Conservation (phyloP, 2,888 invertebrate genomes). For the Pachydiplax longipennis region DNA sequence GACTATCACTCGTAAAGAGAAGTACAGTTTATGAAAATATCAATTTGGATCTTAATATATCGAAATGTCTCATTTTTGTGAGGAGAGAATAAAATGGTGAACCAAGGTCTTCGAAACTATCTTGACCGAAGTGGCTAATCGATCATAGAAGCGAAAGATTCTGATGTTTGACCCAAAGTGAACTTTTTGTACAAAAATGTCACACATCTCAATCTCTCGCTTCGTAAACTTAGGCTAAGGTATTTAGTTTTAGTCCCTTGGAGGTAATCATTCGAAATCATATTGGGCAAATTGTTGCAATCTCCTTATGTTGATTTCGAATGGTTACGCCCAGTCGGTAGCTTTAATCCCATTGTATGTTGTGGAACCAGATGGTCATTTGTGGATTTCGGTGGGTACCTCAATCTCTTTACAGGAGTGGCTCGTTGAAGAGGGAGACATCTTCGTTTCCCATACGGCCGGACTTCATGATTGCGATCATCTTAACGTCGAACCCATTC, state of each 20-base stretch:
- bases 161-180: neutral
- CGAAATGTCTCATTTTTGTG: too few relatives aligned
- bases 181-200: neutral
- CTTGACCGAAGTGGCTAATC: neutral
- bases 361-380: neutral
- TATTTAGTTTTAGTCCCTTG: neutral
- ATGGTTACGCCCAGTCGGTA: too few relatives aligned
- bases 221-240: neutral
- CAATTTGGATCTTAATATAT: too few relatives aligned
- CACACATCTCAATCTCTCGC: neutral
- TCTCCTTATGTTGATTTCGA: too few relatives aligned
- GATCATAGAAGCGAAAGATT: neutral
- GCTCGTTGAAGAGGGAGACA: neutral
- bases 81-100: neutral
- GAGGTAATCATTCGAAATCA: neutral
- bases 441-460: neutral
- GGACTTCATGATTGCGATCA: neutral
- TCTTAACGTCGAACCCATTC: neutral
- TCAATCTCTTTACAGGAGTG: neutral
- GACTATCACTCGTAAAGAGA: too few relatives aligned
- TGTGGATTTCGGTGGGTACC: neutral
- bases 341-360: neutral
- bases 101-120: neutral
- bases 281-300: neutral
- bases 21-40: too few relatives aligned